Base-by-base conservation (phyloP, 2,888 invertebrate species). In the Watsonalla binaria region DNA sequence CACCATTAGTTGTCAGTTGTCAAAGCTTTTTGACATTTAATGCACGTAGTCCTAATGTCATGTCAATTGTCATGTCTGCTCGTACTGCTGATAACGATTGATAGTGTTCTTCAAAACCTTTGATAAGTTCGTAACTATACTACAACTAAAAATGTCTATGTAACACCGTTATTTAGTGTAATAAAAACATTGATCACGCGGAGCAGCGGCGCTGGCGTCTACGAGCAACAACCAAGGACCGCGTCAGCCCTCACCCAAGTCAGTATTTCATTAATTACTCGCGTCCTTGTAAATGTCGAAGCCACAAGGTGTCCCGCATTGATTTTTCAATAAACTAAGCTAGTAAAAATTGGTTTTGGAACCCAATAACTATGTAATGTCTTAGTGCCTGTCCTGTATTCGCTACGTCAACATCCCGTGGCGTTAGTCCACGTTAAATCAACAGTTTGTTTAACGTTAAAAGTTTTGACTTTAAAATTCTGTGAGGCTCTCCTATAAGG, bases 311-410 rank as follows among this genome's bases (percentile, higher is more conserved):
- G 60, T 52, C 60, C 56, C 62, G 65, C 82, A 86, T 85, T 82
- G 85, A 85, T 84, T 86, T 86, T 85, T 82, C 78, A 63, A 74
- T 78, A 79, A 79, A 81, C 70, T 55, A 55, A 63, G 63, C 60
- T 59, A 66, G 79, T 78, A 78, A 82, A 80, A 74, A 78, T 74
- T 76, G 53, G 55, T 64, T 54, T 68, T 57, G 62, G 62, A 57
- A 57, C 64, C 61, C 63, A 62, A 57, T 61, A 55, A 46, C 57
- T 54, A 57, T 51, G 60, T 54, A 58, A 62, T 58, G 60, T 56
- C 47, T 45, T 58, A 34, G 58, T 61, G 63, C 63, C 53, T 51
- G 46, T 51, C 14, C 45, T 46, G 8, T 34, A 37, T 46, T 49
- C 48, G 15, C 35, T 46, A 15, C 48, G 46, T n/a, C 34, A 8